Percentiles rank a stretch among this genome's conserved stretches.
phyloP scores from a whole-genome alignment of 2,888 invertebrate species.

The Steinernema scapterisci region DNA sequence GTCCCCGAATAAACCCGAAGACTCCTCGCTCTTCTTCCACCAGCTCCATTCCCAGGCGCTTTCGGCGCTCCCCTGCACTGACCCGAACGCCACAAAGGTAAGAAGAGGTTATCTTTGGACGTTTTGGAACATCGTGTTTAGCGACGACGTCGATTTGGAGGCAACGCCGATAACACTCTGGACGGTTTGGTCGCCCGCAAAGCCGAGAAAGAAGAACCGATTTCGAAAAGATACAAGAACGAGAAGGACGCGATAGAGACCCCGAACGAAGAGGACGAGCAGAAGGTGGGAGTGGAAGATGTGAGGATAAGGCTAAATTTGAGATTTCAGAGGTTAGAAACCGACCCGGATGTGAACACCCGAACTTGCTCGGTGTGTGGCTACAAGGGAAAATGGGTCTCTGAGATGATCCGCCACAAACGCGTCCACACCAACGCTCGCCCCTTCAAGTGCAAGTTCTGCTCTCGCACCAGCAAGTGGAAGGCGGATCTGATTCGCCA shows the following conservation, averaged over 20 bases:
- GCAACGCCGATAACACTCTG: constrained; percentile 64
- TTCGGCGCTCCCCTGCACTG: neutral
- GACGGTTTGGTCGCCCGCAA: constrained; percentile 63
- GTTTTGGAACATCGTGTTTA: neutral
- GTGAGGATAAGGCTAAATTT: neutral
- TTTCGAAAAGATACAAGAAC: constrained; percentile 59
- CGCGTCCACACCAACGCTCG: constrained; percentile 69
- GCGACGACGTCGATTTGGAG: constrained; percentile 52
- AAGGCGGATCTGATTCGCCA: constrained; percentile 71
- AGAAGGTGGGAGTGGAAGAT: constrained; percentile 57
- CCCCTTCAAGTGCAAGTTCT: constrained; percentile 70
- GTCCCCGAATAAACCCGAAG: constrained; percentile 23
- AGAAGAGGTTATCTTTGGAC: neutral
- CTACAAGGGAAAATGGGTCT: constrained; percentile 69
- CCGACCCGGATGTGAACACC: constrained; percentile 66
- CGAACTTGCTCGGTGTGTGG: constrained; percentile 67
- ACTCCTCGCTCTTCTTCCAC: constrained; percentile 23
- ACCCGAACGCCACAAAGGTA: neutral
- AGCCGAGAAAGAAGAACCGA: constrained; percentile 57
- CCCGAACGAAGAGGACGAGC: constrained; percentile 64
- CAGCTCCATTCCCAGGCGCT: neutral
- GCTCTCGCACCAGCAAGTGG: constrained; percentile 71
- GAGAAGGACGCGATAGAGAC: constrained; percentile 67
- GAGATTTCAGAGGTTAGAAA: constrained; percentile 57
- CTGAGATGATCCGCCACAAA: constrained; percentile 71